Conservation (phyloP, 2,113 vertebrate species). For the Seriola rivoliana region DNA sequence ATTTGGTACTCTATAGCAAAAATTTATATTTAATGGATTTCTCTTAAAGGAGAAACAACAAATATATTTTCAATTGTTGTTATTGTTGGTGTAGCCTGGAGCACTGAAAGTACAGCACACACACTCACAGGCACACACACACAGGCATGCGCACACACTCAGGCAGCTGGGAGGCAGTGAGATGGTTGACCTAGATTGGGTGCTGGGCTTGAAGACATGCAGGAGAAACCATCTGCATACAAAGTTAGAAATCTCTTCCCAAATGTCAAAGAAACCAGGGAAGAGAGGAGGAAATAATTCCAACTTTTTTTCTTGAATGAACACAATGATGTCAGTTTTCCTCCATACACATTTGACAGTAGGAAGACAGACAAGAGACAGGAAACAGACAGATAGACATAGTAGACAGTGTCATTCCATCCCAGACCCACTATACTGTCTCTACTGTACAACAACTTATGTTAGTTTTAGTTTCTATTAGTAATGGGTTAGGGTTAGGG, state of each 20-base stretch:
- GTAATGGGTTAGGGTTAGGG: background rate
- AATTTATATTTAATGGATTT: conserved; percentile 46
- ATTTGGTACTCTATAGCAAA: conserved; percentile 17
- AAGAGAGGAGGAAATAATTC: conserved; percentile 47
- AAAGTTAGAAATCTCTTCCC: conserved; percentile 71
- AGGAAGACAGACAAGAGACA: background rate
- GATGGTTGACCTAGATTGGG: conserved; percentile 81
- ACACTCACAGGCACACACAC: conserved; percentile 12
- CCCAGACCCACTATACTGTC: background rate
- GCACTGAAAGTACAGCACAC: conserved; percentile 14
- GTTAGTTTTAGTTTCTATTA: background rate
- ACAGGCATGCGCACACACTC: conserved; percentile 37
- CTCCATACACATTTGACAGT: conserved; percentile 2
- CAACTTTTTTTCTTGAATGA: conserved; percentile 39
- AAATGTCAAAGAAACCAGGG: conserved; percentile 36
- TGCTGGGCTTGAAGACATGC: conserved; percentile 70
- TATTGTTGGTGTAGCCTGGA: conserved; percentile 56
- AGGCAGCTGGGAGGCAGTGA: conserved; percentile 64
- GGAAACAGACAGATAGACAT: background rate
- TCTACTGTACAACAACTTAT: background rate
- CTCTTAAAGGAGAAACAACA: conserved; percentile 25
- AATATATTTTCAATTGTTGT: conserved; percentile 43
- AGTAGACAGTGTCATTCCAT: background rate
- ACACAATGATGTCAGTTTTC: conserved; percentile 15
- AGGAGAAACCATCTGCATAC: conserved; percentile 76